A percentile compares a stretch with the other conserved stretches of the same genome.
Conservation (phyloP, 2,888 invertebrate genomes). For the Noctua pronuba region DNA sequence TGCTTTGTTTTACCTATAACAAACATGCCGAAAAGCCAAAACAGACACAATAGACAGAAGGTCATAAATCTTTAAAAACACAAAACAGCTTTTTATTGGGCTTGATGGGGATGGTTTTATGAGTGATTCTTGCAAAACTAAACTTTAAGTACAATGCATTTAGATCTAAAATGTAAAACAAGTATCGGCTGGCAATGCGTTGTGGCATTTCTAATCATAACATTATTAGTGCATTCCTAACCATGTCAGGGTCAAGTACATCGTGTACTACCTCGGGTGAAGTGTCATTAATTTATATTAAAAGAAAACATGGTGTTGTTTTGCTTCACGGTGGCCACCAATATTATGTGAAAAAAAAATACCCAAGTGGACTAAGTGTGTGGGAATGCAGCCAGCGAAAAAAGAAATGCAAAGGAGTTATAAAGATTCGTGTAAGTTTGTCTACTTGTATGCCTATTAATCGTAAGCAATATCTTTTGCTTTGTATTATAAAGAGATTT, state of each 20-base stretch:
- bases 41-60: constrained; percentile 13
- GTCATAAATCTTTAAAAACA: constrained; percentile 15
- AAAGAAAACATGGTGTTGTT: constrained; percentile 28
- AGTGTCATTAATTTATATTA: constrained; percentile 26
- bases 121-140: constrained; percentile 15
- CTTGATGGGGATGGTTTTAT: constrained; percentile 15
- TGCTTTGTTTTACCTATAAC: constrained; percentile 15
- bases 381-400: constrained; percentile 33
- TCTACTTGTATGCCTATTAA: constrained; percentile 10
- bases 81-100: constrained; percentile 13
- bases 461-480: constrained; percentile 4
- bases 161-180: constrained; percentile 15
- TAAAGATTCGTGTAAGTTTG: constrained; percentile 31
- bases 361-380: constrained; percentile 27
- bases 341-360: constrained; percentile 31
- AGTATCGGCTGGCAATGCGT: constrained; percentile 15
- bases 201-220: constrained; percentile 13
- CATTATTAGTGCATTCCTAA: constrained; percentile 24
- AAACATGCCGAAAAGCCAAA: constrained; percentile 15
- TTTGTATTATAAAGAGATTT: constrained; percentile 7
- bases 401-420: constrained; percentile 32
- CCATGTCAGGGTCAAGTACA: constrained; percentile 31
- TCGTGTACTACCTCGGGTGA: constrained; percentile 24
- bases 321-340: constrained; percentile 24
- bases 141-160: constrained; percentile 15